phyloP scores from a whole-genome alignment of 2,888 invertebrate genomes.

The Tenodera sinensis region DNA sequence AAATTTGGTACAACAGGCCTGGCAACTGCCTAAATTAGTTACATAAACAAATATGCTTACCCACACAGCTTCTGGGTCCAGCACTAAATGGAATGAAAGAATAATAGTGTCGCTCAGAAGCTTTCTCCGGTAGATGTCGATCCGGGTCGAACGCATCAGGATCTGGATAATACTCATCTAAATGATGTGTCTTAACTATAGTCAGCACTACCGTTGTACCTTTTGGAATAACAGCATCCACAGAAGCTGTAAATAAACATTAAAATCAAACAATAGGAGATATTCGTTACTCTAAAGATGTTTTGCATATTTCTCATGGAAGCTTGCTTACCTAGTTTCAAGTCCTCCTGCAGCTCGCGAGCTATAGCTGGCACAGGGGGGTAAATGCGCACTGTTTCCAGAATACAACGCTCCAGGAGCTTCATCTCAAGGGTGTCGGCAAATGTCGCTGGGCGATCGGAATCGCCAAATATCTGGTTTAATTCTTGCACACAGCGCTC shows the following conservation, averaged over 20 bases:
- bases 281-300: not conserved
- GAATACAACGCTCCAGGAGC: slow-evolving; percentile 72
- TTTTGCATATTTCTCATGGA: not conserved
- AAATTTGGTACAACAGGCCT: too few relatives aligned
- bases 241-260: slow-evolving; percentile 50
- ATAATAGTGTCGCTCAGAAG: slow-evolving; percentile 74
- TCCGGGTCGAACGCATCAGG: slow-evolving; percentile 77
- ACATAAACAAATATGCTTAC: slow-evolving; percentile 46
- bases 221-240: slow-evolving; percentile 62
- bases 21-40: too few relatives aligned
- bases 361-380: slow-evolving; percentile 79
- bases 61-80: slow-evolving; percentile 70
- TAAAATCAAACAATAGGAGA: too few relatives aligned
- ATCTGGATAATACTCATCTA: slow-evolving; percentile 69
- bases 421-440: slow-evolving; percentile 78
- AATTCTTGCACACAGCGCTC: slow-evolving; percentile 68
- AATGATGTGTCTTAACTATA: slow-evolving; percentile 66
- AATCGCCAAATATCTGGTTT: slow-evolving; percentile 72
- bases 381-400: slow-evolving; percentile 73
- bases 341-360: slow-evolving; percentile 64
- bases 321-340: slow-evolving; percentile 56
- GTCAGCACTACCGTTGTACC: slow-evolving; percentile 65
- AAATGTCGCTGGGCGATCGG: slow-evolving; percentile 71
- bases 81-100: slow-evolving; percentile 50
- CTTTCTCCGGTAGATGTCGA: slow-evolving; percentile 77